A percentile compares a stretch with the other conserved stretches of the same genome.
Evolutionary conservation across 35 echinoderm and acorn worm genomes (phyloP).

Genomic region (Amphiura filiformis): DNA sequence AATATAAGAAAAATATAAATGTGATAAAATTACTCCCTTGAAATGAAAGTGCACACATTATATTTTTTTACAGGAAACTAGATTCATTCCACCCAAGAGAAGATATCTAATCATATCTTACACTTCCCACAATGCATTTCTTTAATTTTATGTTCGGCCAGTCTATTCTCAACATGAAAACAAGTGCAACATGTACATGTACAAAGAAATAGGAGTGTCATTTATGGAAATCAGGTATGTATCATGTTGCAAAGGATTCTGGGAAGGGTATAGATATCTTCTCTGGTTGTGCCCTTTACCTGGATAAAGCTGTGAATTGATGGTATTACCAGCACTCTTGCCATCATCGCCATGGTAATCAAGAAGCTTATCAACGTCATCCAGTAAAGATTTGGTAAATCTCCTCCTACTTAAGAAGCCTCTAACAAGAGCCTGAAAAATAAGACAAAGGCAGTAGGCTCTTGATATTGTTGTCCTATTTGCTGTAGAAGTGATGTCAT

Average conservation of each 20-base stretch:
- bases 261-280: neutral
- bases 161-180: too few species aligned
- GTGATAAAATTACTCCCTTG: too few species aligned
- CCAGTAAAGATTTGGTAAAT: slow-evolving; percentile 42
- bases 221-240: neutral
- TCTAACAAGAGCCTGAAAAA: slow-evolving; percentile 62
- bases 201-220: too few species aligned
- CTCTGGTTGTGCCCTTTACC: neutral
- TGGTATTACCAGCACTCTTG: slow-evolving; percentile 25
- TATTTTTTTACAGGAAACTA: too few species aligned
- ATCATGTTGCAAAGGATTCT: too few species aligned
- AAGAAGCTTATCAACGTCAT: slow-evolving; percentile 50
- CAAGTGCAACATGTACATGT: neutral
- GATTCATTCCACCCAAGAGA: too few species aligned
- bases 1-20: too few species aligned
- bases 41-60: too few species aligned
- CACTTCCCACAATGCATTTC: too few species aligned
- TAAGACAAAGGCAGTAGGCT: too few species aligned
- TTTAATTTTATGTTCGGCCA: too few species aligned
- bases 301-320: slow-evolving; percentile 7
- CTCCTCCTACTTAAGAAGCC: slow-evolving; percentile 58
- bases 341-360: slow-evolving; percentile 16
- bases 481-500: too few species aligned
- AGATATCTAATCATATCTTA: neutral
- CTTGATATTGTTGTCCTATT: neutral